Evolutionary conservation across 2,888 invertebrate species (phyloP).

Genomic region (Prostheceraeus crozeri): DNA sequence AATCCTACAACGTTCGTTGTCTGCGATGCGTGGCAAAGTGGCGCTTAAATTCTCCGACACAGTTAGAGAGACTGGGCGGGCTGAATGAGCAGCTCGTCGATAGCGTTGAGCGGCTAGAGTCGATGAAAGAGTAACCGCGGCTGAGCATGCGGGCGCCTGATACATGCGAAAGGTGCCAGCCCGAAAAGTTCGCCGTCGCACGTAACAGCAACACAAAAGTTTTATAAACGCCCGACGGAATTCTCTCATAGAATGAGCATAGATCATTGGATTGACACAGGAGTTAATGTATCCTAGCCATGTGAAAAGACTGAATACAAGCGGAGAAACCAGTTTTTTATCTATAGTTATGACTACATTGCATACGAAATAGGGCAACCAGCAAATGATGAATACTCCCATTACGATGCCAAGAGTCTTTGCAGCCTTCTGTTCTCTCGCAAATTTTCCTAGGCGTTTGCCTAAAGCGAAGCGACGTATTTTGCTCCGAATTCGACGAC

Average conservation of each 20-base stretch:
- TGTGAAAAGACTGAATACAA: conserved; percentile 50
- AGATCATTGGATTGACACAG: conserved; percentile 72
- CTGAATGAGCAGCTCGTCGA: too few relatives aligned
- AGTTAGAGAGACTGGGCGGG: too few relatives aligned
- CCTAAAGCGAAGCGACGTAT: conserved; percentile 27
- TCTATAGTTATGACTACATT: conserved; percentile 68
- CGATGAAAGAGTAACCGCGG: too few relatives aligned
- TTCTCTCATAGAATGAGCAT: conserved; percentile 95
- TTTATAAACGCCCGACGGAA: conserved; percentile 70
- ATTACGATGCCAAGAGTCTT: conserved; percentile 92
- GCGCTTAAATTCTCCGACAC: too few relatives aligned
- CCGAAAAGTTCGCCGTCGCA: conserved; percentile 23
- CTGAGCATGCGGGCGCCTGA: too few relatives aligned
- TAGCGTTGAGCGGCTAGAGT: too few relatives aligned
- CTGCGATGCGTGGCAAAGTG: too few relatives aligned
- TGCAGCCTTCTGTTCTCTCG: conserved; percentile 81
- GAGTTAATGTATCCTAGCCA: conserved; percentile 58
- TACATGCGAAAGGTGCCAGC: too few relatives aligned
- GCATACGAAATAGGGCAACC: conserved; percentile 92
- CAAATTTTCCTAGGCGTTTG: conserved; percentile 29
- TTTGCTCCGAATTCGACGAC: too few relatives aligned
- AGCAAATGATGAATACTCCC: conserved; percentile 91
- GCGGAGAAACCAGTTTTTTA: conserved; percentile 44
- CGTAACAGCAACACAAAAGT: conserved; percentile 28
- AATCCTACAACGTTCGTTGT: too few relatives aligned